A percentile compares a stretch with the other conserved stretches of the same genome.
Evolutionary conservation across 2,113 vertebrate genomes (phyloP).

Genomic region (Perca schrenkii): DNA sequence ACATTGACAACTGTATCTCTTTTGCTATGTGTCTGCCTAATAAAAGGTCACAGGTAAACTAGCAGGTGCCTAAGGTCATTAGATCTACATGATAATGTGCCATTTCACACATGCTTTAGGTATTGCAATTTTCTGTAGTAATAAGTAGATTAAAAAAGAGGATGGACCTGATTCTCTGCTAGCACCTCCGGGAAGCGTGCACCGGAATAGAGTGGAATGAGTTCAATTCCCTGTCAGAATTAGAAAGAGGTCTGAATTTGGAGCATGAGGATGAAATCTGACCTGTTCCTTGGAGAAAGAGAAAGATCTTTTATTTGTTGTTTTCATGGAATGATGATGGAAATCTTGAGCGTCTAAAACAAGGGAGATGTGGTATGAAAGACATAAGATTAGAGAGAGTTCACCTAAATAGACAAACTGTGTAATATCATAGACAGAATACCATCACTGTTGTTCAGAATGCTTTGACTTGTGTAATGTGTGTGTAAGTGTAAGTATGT

Average conservation of each 20-base stretch:
- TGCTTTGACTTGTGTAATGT: slow-evolving; percentile 23
- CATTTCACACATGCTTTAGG: slow-evolving; percentile 7
- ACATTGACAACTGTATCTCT: neutral
- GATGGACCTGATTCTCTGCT: slow-evolving; percentile 53
- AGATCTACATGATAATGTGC: slow-evolving; percentile 15
- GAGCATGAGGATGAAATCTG: slow-evolving; percentile 34
- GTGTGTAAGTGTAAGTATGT: slow-evolving; percentile 43
- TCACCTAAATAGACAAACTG: neutral
- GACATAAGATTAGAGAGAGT: neutral
- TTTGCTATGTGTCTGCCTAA: neutral
- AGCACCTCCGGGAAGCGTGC: slow-evolving; percentile 53
- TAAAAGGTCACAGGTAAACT: neutral
- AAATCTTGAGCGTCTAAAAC: slow-evolving; percentile 15
- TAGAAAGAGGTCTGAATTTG: slow-evolving; percentile 57
- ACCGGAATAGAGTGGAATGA: slow-evolving; percentile 71
- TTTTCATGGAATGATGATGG: slow-evolving; percentile 20
- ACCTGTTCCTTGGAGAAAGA: slow-evolving; percentile 26
- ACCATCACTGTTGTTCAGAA: neutral
- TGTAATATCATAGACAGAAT: neutral
- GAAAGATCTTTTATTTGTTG: neutral
- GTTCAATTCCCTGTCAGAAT: slow-evolving; percentile 61
- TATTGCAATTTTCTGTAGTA: slow-evolving; percentile 34
- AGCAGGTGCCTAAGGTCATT: slow-evolving; percentile 16
- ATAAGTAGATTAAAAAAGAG: slow-evolving; percentile 47
- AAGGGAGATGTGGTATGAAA: neutral